Evolutionary conservation across 2,888 invertebrate species (phyloP).

Genomic region (Drosophila gaucha): DNA sequence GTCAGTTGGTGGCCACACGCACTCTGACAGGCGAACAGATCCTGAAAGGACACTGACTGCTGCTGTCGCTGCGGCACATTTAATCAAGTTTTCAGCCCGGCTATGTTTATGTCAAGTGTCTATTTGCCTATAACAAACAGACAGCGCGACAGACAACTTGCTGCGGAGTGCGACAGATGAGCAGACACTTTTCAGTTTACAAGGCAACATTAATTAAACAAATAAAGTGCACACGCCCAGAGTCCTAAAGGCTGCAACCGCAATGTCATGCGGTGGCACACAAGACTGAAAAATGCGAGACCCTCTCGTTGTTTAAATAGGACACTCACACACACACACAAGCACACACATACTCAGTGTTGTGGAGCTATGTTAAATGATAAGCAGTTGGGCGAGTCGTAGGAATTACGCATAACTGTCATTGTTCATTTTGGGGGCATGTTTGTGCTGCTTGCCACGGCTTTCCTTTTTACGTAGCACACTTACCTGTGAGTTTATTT

Average conservation of each 20-base stretch:
- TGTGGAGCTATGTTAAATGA: conserved; percentile 44
- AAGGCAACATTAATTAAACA: conserved; percentile 78
- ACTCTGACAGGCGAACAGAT: conserved; percentile 63
- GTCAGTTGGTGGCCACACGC: conserved; percentile 72
- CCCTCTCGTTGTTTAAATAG: conserved; percentile 42
- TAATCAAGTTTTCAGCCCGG: conserved; percentile 78
- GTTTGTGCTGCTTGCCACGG: conserved; percentile 11
- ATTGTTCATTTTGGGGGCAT: conserved; percentile 49
- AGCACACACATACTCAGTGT: background rate
- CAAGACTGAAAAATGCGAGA: conserved; percentile 53
- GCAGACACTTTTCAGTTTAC: conserved; percentile 73
- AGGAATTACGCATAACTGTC: conserved; percentile 67
- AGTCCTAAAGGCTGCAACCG: conserved; percentile 59
- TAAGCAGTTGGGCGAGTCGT: conserved; percentile 28
- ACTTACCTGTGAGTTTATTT: conserved; percentile 71
- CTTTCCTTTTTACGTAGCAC: conserved; percentile 31
- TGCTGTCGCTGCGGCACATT: conserved; percentile 69
- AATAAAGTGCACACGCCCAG: conserved; percentile 71
- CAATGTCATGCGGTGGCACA: conserved; percentile 48
- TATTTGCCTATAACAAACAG: conserved; percentile 79
- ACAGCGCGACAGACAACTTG: conserved; percentile 34
- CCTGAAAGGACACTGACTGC: conserved; percentile 41
- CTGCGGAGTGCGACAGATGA: conserved; percentile 27
- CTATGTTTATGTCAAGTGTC: conserved; percentile 80
- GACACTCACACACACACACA: conserved; percentile 14